These are phyloP conservation scores for Sinonovacula constricta DNA, from an alignment of 1,140 invertebrate species.

Conservation along the genomic window DNA sequence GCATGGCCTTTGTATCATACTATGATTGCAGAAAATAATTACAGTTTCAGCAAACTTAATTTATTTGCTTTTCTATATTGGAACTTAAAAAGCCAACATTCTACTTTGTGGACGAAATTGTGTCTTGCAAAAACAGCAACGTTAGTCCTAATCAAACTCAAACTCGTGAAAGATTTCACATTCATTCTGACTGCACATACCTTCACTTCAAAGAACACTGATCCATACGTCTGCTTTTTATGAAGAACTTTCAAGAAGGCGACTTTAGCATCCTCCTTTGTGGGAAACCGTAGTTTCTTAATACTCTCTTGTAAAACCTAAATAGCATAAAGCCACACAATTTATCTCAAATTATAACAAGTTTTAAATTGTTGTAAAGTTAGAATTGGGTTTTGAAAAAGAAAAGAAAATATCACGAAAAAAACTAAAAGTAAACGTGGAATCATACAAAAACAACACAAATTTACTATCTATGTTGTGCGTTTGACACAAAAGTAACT, in stretches of 20 bases:
- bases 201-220: constrained; percentile 74
- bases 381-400: too few species aligned
- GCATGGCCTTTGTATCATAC: too few species aligned
- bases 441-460: too few species aligned
- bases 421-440: too few species aligned
- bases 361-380: too few species aligned
- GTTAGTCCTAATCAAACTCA: neutral
- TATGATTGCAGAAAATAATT: too few species aligned
- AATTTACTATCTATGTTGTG: too few species aligned
- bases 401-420: too few species aligned
- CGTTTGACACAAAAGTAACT: too few species aligned
- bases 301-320: constrained; percentile 24
- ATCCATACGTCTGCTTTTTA: constrained; percentile 69
- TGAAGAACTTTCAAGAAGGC: constrained; percentile 57
- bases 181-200: constrained; percentile 52
- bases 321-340: too few species aligned
- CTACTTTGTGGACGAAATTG: too few species aligned
- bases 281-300: constrained; percentile 35
- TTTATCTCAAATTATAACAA: too few species aligned
- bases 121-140: neutral
- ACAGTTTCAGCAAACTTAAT: neutral
- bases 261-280: constrained; percentile 62
- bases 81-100: neutral
- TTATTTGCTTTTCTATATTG: neutral
- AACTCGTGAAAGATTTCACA: neutral